Conservation (phyloP, 2,797 vertebrate species). For the Macroramphosus scolopax region DNA sequence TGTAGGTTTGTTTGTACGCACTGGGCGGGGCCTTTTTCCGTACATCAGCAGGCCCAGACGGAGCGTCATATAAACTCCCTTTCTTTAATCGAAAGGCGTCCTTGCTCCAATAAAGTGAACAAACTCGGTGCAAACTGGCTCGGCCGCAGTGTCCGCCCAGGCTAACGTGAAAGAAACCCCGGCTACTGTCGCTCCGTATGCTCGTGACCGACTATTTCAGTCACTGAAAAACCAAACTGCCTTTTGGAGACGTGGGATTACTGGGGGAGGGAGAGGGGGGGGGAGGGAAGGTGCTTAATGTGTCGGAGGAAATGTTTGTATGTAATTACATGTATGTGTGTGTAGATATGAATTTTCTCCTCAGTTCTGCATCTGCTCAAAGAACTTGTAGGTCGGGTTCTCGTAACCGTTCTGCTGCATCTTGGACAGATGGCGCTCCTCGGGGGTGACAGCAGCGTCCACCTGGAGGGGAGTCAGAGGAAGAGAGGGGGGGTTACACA, state of each 20-base stretch:
- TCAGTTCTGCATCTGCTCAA: constrained; percentile 99
- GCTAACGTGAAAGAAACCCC: constrained; percentile 22
- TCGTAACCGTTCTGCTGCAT: constrained; percentile 99
- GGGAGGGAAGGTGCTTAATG: constrained; percentile 15
- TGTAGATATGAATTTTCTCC: constrained; percentile 59
- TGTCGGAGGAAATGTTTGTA: constrained; percentile 30
- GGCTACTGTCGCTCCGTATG: constrained; percentile 31
- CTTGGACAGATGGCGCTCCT: constrained; percentile 96
- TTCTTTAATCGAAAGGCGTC: constrained; percentile 30
- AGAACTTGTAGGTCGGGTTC: constrained; percentile 99
- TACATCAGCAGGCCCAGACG: constrained; percentile 55
- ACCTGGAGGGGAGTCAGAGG: too few species aligned
- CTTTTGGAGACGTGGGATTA: constrained; percentile 29
- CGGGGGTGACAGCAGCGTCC: constrained; percentile 95
- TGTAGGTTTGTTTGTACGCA: constrained; percentile 35
- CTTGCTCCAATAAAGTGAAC: constrained; percentile 59
- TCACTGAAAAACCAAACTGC: constrained; percentile 54
- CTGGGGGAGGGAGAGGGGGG: background rate
- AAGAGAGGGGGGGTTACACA: too few species aligned
- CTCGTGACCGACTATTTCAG: constrained; percentile 36
- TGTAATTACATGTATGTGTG: constrained; percentile 15
- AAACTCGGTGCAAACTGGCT: constrained; percentile 50
- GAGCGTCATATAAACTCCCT: constrained; percentile 32
- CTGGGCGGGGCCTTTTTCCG: constrained; percentile 25
- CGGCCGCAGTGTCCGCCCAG: constrained; percentile 22